Evolutionary conservation across 2,888 invertebrate species (phyloP).

Genomic region (Cryptus viduatorius): DNA sequence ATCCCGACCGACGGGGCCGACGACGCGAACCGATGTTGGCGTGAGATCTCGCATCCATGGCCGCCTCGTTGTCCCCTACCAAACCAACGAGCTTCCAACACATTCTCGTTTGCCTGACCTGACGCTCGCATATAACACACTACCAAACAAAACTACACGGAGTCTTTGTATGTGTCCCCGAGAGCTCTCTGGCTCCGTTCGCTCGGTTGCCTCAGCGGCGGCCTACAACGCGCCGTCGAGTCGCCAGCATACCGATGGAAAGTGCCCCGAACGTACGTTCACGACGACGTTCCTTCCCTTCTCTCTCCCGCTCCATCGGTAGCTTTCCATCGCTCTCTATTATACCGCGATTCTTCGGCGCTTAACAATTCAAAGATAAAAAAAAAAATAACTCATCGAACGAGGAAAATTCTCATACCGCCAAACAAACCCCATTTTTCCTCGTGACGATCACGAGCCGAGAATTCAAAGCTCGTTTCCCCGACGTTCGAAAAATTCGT

Average conservation of each 20-base stretch:
- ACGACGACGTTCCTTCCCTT: constrained; percentile 45
- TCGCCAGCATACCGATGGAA: constrained; percentile 76
- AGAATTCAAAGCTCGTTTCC: not conserved
- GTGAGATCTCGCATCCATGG: constrained; percentile 67
- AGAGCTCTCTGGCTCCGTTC: constrained; percentile 52
- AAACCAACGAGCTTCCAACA: not conserved
- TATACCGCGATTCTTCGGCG: constrained; percentile 43
- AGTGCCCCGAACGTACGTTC: constrained; percentile 76
- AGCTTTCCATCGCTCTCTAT: constrained; percentile 74
- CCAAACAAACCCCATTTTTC: constrained; percentile 22
- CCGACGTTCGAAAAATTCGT: constrained; percentile 14
- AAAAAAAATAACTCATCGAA: constrained; percentile 17
- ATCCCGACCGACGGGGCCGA: constrained; percentile 59
- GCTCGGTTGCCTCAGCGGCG: constrained; percentile 61
- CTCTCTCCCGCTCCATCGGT: constrained; percentile 67
- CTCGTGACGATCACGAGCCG: constrained; percentile 4
- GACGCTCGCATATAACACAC: constrained; percentile 29
- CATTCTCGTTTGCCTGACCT: constrained; percentile 22
- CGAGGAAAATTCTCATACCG: constrained; percentile 9
- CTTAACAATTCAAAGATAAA: constrained; percentile 17
- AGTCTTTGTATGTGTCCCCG: constrained; percentile 10
- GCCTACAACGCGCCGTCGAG: constrained; percentile 68
- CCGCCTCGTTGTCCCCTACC: constrained; percentile 41
- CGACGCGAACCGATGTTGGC: constrained; percentile 49
- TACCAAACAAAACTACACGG: constrained; percentile 17